These are phyloP conservation scores for Tetropium fuscum DNA, from an alignment of 2,888 invertebrate genomes.

Conservation along the genomic window DNA sequence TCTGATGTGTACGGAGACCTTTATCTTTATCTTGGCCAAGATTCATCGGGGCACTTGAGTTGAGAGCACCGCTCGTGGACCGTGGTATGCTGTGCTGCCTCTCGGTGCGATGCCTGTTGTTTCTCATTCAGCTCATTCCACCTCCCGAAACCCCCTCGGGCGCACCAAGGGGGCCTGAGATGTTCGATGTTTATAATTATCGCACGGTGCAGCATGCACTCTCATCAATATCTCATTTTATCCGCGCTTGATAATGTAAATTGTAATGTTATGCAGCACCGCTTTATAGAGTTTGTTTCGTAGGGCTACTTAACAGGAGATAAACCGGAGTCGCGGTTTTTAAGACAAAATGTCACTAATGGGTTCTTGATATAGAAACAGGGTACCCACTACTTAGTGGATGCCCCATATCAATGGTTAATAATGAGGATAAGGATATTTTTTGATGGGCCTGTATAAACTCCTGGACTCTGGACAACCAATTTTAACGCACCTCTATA, in stretches of 20 bases:
- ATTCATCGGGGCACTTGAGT: conserved; percentile 36
- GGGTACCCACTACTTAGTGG: too few relatives aligned
- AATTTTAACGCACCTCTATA: too few relatives aligned
- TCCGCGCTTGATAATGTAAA: conserved; percentile 29
- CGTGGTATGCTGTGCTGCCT: conserved; percentile 42
- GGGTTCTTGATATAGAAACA: too few relatives aligned
- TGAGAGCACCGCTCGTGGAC: conserved; percentile 42
- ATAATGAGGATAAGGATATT: too few relatives aligned
- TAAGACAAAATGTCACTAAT: too few relatives aligned
- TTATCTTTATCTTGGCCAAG: conserved; percentile 36
- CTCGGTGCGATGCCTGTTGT: conserved; percentile 37
- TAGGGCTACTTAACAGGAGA: too few relatives aligned
- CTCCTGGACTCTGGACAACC: too few relatives aligned
- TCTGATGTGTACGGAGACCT: conserved; percentile 37
- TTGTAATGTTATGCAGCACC: too few relatives aligned
- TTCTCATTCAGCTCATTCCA: conserved; percentile 44
- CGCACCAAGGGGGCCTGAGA: conserved; percentile 40
- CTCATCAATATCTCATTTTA: conserved; percentile 51
- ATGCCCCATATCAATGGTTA: too few relatives aligned
- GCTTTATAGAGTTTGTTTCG: too few relatives aligned
- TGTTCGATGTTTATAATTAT: conserved; percentile 53
- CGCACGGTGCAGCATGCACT: conserved; percentile 47
- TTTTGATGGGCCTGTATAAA: too few relatives aligned
- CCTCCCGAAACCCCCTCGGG: conserved; percentile 26
- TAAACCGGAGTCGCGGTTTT: too few relatives aligned